Evolutionary conservation across 1,140 invertebrate genomes (phyloP), one percentile per base, ranked within the genome.

Genomic region (Trissolcus basalis): DNA sequence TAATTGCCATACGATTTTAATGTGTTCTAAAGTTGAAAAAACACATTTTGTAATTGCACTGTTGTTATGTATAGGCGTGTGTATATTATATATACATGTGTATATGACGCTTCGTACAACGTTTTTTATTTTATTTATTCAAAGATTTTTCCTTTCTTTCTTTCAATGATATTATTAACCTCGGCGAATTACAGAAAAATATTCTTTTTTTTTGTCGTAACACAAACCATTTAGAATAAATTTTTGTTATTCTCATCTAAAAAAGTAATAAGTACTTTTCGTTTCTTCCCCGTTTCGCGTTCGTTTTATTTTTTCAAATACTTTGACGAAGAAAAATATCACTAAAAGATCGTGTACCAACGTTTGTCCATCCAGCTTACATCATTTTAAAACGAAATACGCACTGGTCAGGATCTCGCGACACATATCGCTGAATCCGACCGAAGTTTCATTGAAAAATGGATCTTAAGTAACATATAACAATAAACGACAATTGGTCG

Each of bases 11-110:
- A 71, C 39, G 68, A 56, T 71, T 71, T 71, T 71, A 71, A 63
- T 56, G 68, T 71, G 68, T 71, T 71, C 68, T 71, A 70, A 70
- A 70, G 43, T 61, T 60, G 19, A 61, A 55, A 43, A 60, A 69
- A 69, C 48, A 69, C 48, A 59, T 60, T 60, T 5, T 27, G 19
- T 53, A 69, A 69, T 69, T 69, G 65, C 55, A 69, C 55, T 69
- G 65, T 53, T 58, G 47, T 68, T 68, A 54, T 36, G 50, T 49
- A 41, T 13, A 36, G 15, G 39, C 33, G 35, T 51, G 12, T 15
- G 14, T 51, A 15, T 15, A 36, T 41, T n/a, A 35, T 41, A 51
- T 32, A 43, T 11, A 45, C 32, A 15, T 43, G 39, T 45, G 11
- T 48, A 33, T 35, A 45, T n/a, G 12, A 13, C 11, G 36, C 9